Conservation (phyloP, 2,797 vertebrate genomes). For the Pelobates cultripes region DNA sequence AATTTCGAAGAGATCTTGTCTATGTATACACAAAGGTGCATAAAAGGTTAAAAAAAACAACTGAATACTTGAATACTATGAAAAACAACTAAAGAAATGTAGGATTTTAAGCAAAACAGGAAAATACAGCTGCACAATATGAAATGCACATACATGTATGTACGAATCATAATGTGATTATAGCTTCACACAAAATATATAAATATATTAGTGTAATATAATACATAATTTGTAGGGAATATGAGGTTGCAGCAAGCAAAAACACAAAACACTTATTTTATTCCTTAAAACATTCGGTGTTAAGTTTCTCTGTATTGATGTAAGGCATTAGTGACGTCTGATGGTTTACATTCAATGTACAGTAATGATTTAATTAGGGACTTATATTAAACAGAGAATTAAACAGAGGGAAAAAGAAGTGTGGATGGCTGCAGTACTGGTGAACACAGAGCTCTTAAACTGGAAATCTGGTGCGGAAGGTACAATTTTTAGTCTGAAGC, state of each 20-base stretch:
- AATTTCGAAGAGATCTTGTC: background rate
- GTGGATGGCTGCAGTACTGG: conserved; percentile 37
- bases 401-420: conserved; percentile 39
- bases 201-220: background rate
- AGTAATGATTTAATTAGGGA: conserved; percentile 60
- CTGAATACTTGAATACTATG: background rate
- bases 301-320: conserved; percentile 23
- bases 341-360: conserved; percentile 62
- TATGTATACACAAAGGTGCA: background rate
- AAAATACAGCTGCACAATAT: background rate
- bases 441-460: conserved; percentile 39
- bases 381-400: conserved; percentile 39
- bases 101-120: background rate
- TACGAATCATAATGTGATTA: conserved; percentile 25
- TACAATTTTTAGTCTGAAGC: conserved; percentile 57
- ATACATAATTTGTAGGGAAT: conserved; percentile 18
- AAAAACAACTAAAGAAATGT: background rate
- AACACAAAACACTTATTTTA: background rate
- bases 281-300: conserved; percentile 26
- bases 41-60: background rate
- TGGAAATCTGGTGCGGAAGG: conserved; percentile 29
- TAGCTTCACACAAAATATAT: background rate
- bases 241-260: too few relatives aligned
- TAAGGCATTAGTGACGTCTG: conserved; percentile 65
- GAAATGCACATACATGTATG: background rate